Base-by-base conservation (phyloP, 2,113 vertebrate species). In the Pluvianellus socialis region DNA sequence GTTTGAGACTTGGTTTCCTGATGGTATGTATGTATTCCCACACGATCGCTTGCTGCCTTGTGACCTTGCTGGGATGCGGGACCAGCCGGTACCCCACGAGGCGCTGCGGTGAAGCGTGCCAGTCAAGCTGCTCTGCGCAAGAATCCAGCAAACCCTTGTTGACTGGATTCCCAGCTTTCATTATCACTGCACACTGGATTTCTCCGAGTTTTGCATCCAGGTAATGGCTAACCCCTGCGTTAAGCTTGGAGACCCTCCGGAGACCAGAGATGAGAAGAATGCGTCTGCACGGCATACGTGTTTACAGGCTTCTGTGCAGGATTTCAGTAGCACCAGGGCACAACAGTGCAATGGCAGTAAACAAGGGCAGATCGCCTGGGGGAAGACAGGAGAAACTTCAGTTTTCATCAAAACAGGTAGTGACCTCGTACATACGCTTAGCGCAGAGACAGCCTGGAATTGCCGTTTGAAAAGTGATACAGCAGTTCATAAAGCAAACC, bases 1-100 rank as follows among this genome's bases (percentile, higher is more conserved):
- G 4, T 1, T n/a, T 49, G 38, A 14, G 44, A 10, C 61, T 47
- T 3, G 4, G 10, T 9, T 58, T 92, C 45, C 67, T 70, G 53
- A 7, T 6, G 4, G 23, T 33, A 16, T 17, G 23, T 33, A 16
- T 17, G 12, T 33, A 9, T 65, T 68, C 35, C 66, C 30, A 38
- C 4, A 1, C 40, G 30, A 7, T 14, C 62, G 12, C 40, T 40
- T 30, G 16, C 16, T 65, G 6, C 3, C 0, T 1, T 45, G 45
- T 6, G 61, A 32, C 53, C 55, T 56, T 16, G 6, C 0, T 6
- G 38, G 56, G n/a, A 15, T 22, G 38, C 8, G 1, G 52, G 77
- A 20, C 12, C 4, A 4, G 5, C 18, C 14, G 47, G 47, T n/a
- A 13, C 23, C 15, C 26, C 3, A 2, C 1, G 3, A 45, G 63